Percentiles rank a stretch among this genome's conserved stretches.
phyloP scores from a whole-genome alignment of 2,113 vertebrate species.

The Arothron firmamentum region DNA sequence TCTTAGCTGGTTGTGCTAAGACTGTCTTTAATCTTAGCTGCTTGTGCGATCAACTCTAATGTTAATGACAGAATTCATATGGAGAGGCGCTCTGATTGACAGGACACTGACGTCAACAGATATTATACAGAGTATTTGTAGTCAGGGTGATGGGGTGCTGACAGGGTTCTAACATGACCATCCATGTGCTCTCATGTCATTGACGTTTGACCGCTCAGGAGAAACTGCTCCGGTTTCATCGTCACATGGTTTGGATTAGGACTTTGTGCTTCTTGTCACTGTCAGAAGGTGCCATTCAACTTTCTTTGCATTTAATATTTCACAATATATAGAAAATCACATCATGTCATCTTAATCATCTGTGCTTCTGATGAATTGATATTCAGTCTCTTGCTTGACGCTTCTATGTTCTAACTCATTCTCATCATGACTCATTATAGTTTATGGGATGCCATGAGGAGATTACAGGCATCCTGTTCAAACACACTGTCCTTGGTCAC shows the following conservation, averaged over 20 bases:
- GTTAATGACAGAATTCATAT: constrained; percentile 3
- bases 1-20: background rate
- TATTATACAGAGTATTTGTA: constrained; percentile 10
- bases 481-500: background rate
- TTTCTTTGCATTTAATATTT: no score
- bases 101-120: constrained; percentile 31
- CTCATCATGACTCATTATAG: no score
- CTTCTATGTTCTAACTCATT: no score
- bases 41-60: background rate
- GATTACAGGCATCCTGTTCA: no score
- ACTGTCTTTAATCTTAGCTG: background rate
- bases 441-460: no score
- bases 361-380: no score
- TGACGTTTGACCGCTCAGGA: constrained; percentile 27
- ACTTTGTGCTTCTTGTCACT: constrained; percentile 12
- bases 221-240: constrained; percentile 2
- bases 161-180: constrained; percentile 51
- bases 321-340: no score
- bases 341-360: no score
- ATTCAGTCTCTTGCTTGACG: no score
- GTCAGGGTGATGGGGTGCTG: constrained; percentile 47
- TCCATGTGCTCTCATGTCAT: constrained; percentile 42
- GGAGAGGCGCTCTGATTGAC: constrained; percentile 17
- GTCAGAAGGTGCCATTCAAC: background rate
- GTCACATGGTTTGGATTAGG: constrained; percentile 9